phyloP scores from a whole-genome alignment of 2,113 vertebrate species.

The Spizaetus ornatus region DNA sequence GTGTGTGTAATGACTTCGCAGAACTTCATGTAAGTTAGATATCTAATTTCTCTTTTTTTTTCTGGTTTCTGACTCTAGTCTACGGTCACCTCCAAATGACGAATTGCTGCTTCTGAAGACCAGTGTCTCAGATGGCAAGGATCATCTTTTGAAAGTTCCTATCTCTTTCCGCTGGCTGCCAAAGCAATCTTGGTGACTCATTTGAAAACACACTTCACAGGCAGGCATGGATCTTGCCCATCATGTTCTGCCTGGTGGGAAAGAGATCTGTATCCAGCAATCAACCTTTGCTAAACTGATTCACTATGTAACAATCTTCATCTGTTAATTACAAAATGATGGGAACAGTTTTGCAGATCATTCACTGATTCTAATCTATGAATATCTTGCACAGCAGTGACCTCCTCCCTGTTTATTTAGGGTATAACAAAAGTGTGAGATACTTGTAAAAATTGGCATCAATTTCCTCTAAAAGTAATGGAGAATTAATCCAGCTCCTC shows the following conservation, averaged over 20 bases:
- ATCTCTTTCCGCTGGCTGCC: not conserved
- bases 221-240: not conserved
- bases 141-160: not conserved
- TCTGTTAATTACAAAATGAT: not conserved
- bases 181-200: not conserved
- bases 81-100: fast-evolving
- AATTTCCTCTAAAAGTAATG: not conserved
- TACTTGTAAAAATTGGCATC: not conserved
- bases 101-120: not conserved
- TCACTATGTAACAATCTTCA: not conserved
- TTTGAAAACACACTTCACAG: not conserved
- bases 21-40: not conserved
- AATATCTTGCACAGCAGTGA: not conserved
- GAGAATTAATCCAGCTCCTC: not conserved
- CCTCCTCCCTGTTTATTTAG: not conserved
- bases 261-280: not conserved
- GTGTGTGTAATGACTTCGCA: too few species aligned
- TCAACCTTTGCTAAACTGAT: not conserved
- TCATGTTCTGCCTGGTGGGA: not conserved
- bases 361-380: not conserved
- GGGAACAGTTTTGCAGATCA: not conserved
- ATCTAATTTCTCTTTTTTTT: not conserved
- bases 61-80: not conserved
- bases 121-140: not conserved
- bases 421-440: not conserved